phyloP scores from a whole-genome alignment of 2,797 vertebrate species.

The Cyclopterus lumpus region DNA sequence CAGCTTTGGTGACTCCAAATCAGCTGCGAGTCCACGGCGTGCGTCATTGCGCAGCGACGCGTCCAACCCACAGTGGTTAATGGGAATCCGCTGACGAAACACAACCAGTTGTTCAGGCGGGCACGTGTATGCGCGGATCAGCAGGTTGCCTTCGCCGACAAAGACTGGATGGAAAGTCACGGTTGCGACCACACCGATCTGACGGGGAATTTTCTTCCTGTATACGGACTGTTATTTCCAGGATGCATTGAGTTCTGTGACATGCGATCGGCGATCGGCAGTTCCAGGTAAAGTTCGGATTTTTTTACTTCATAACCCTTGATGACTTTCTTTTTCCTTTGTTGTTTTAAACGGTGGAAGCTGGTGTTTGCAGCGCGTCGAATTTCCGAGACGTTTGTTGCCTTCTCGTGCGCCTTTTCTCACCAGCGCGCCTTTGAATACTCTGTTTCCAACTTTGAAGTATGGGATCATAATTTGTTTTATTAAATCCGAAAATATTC shows the following conservation, averaged over 20 bases:
- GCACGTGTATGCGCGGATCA: constrained; percentile 54
- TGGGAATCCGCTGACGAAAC: constrained; percentile 76
- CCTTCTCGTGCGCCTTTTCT: constrained; percentile 22
- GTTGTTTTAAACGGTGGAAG: not conserved
- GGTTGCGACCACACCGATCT: constrained; percentile 23
- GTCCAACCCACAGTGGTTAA: constrained; percentile 54
- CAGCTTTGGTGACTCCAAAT: constrained; percentile 69
- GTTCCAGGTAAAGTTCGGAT: constrained; percentile 76
- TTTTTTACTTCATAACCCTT: constrained; percentile 28
- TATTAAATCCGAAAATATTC: not conserved
- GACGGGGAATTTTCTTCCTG: constrained; percentile 35
- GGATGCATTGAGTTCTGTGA: constrained; percentile 52
- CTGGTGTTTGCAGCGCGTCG: not conserved
- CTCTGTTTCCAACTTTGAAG: constrained; percentile 62
- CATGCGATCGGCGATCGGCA: constrained; percentile 50
- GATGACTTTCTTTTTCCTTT: not conserved
- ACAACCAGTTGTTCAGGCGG: constrained; percentile 66
- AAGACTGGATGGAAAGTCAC: constrained; percentile 51
- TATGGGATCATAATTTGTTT: not conserved
- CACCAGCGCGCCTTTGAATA: constrained; percentile 26
- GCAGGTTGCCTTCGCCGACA: constrained; percentile 59
- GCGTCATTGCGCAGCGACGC: constrained; percentile 79
- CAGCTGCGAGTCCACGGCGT: constrained; percentile 59
- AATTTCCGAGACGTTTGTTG: constrained; percentile 10
- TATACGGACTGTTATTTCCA: constrained; percentile 49